Base-by-base conservation (phyloP, 1,140 invertebrate genomes). In the Drosophila nannoptera region DNA sequence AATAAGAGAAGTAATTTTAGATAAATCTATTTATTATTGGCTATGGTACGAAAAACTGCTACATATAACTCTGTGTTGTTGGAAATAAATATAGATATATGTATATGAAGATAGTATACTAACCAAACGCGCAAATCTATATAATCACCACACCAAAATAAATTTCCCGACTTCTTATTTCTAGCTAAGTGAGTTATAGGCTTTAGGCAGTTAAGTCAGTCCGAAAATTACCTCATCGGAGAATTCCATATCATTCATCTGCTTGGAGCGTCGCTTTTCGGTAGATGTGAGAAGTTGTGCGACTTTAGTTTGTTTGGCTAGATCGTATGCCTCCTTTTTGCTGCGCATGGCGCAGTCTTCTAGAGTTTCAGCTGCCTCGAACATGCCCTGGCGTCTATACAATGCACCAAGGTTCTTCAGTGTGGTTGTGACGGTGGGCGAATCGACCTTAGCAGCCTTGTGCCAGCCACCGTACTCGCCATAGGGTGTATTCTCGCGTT, bases 371-470 rank as follows among this genome's bases (percentile, higher is more conserved):
- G 98, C 98, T 6, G 98, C 98, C 90, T 99, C 98, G 90, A 98
- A 99, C 91, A 99, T 99, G 62, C 98, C 98, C 91, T 99, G 98
- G 73, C 98, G 93, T 86, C 98, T 92, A 90, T 99, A 99, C 8
- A 99, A 92, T 3, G 98, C 98, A 50, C 97, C 98, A 16, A 99
- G 92, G 91, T 99, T 99, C 90, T 97, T 99, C 53, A 99, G 90
- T 0, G 98, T 99, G 4, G 97, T 99, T 9, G 97, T 98, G 5
- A 99, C 97, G 3, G 98, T 99, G 0, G 97, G 97, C 32, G 97
- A 98, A 89, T 99, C 97, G 48, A 99, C 97, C 92, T 99, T 99
- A n/a, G 97, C 97, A 35, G 97, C 97, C 91, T 99, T 99, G 86
- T 99, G 97, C 97, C 97, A 99, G 3, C 96, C 97, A 16, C 97